phyloP scores from a whole-genome alignment of 2,797 vertebrate species.

The Salarias fasciatus region DNA sequence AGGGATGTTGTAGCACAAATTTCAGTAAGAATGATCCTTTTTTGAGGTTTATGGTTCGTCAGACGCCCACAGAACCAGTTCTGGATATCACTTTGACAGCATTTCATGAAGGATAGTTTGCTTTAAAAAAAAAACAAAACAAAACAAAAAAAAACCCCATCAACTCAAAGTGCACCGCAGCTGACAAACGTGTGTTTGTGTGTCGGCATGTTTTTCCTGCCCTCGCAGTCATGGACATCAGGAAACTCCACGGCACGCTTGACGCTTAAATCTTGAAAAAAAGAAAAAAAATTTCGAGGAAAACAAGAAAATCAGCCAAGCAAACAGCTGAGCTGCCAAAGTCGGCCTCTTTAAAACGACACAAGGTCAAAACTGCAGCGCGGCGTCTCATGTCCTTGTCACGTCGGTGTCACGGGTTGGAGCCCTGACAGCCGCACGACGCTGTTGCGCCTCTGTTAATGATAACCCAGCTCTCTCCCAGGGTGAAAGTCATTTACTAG shows the following conservation, averaged over 20 bases:
- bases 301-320: slow-evolving; percentile 36
- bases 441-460: slow-evolving; percentile 54
- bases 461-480: slow-evolving; percentile 64
- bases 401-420: slow-evolving; percentile 39
- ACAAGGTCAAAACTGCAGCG: slow-evolving; percentile 46
- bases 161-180: neutral
- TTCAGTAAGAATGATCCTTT: too few relatives aligned
- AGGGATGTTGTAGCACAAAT: too few relatives aligned
- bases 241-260: slow-evolving; percentile 13
- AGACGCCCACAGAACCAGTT: neutral
- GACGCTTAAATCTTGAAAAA: slow-evolving; percentile 41
- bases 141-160: neutral
- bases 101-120: slow-evolving; percentile 11
- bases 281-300: slow-evolving; percentile 1
- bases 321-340: slow-evolving; percentile 23
- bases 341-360: slow-evolving; percentile 15
- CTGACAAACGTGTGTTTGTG: slow-evolving; percentile 5
- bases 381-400: slow-evolving; percentile 65
- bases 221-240: neutral
- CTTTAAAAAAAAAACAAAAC: neutral
- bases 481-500: slow-evolving; percentile 72
- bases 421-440: slow-evolving; percentile 47
- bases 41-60: too few relatives aligned
- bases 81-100: neutral
- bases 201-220: slow-evolving; percentile 20